Percentiles rank a stretch among this genome's conserved stretches.
Conservation (phyloP, 2,888 invertebrate genomes). For the Diarsia dahlii region DNA sequence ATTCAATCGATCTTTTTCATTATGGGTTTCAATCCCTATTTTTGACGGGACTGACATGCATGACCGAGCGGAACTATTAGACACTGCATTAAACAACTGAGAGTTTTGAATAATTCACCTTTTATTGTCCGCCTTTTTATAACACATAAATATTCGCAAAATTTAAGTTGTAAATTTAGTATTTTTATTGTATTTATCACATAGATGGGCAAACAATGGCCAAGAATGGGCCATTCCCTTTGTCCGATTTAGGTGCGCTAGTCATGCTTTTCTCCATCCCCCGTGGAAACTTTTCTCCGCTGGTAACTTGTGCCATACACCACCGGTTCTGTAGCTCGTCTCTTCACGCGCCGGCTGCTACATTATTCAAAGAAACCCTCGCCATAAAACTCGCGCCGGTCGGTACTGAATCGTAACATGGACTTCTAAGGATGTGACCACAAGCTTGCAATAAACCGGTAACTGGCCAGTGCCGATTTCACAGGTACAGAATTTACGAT, state of each 20-base stretch:
- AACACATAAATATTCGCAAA: too few relatives aligned
- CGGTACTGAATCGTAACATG: constrained; percentile 76
- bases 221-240: too few relatives aligned
- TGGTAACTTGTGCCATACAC: constrained; percentile 33
- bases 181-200: too few relatives aligned
- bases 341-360: constrained; percentile 81
- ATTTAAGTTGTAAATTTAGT: too few relatives aligned
- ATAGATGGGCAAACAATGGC: too few relatives aligned
- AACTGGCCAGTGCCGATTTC: constrained; percentile 68
- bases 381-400: constrained; percentile 80
- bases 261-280: neutral
- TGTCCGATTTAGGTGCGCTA: neutral
- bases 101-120: too few relatives aligned
- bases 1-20: too few relatives aligned
- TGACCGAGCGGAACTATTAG: too few relatives aligned
- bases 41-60: too few relatives aligned
- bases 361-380: constrained; percentile 84
- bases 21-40: too few relatives aligned
- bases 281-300: neutral
- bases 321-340: constrained; percentile 69
- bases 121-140: too few relatives aligned
- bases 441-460: constrained; percentile 74
- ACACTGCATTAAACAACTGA: too few relatives aligned
- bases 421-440: constrained; percentile 73
- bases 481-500: constrained; percentile 68